A percentile compares a stretch with the other conserved stretches of the same genome.
Conservation (phyloP, 2,888 invertebrate genomes). For the Camponotus fellah region DNA sequence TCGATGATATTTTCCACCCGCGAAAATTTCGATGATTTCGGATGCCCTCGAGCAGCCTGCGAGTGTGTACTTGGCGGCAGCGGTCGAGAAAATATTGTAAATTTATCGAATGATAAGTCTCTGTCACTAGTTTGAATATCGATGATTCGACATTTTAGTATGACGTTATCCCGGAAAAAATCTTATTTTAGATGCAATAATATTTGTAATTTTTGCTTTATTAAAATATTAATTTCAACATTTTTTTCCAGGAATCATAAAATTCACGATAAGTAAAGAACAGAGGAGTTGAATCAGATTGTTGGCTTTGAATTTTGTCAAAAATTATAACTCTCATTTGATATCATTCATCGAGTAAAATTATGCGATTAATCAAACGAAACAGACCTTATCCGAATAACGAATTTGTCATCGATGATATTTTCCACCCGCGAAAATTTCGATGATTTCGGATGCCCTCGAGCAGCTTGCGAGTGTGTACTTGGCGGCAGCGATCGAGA, state of each 20-base stretch:
- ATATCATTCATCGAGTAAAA: background rate
- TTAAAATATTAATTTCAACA: background rate
- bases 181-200: background rate
- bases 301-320: background rate
- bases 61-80: conserved; percentile 68
- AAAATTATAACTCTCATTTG: background rate
- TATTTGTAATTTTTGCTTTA: background rate
- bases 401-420: conserved; percentile 11
- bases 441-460: conserved; percentile 53
- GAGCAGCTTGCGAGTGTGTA: conserved; percentile 68
- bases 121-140: background rate
- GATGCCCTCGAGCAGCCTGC: conserved; percentile 64
- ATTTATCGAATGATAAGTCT: conserved; percentile 17
- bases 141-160: background rate
- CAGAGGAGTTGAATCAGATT: background rate
- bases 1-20: conserved; percentile 24
- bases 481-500: conserved; percentile 54
- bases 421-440: conserved; percentile 39
- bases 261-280: background rate
- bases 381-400: background rate
- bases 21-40: conserved; percentile 35
- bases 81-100: conserved; percentile 16
- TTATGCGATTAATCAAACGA: background rate
- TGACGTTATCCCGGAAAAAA: background rate
- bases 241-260: background rate